These are phyloP conservation scores for Colletes collaris DNA, from an alignment of 2,888 invertebrate species.

Conservation along the genomic window DNA sequence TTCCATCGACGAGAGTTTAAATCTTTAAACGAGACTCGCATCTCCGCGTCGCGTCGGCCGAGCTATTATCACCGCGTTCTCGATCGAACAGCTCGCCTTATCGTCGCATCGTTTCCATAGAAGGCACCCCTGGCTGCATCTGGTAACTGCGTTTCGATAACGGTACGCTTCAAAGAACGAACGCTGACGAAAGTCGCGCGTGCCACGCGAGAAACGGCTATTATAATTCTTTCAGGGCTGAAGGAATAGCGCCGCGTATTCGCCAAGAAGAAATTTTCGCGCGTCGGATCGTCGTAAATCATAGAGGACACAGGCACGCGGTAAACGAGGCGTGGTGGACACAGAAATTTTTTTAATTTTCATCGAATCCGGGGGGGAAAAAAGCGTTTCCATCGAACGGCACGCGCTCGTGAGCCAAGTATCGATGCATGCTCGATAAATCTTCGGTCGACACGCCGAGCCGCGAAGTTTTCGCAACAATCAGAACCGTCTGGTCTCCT, in stretches of 20 bases:
- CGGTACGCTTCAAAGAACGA: slow-evolving; percentile 34
- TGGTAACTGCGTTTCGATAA: slow-evolving; percentile 36
- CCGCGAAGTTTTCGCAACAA: slow-evolving; percentile 64
- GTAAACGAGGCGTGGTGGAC: slow-evolving; percentile 60
- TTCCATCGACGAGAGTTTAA: slow-evolving; percentile 3
- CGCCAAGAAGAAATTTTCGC: slow-evolving; percentile 26
- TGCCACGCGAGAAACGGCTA: slow-evolving; percentile 38
- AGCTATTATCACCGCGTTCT: slow-evolving; percentile 9
- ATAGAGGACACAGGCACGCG: slow-evolving; percentile 52
- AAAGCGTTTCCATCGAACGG: slow-evolving; percentile 24
- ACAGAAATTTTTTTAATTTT: slow-evolving; percentile 32
- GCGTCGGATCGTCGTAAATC: slow-evolving; percentile 51
- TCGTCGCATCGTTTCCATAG: slow-evolving; percentile 50
- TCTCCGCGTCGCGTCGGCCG: slow-evolving; percentile 10
- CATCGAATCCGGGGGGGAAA: slow-evolving; percentile 11
- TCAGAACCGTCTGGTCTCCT: slow-evolving; percentile 34
- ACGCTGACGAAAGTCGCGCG: slow-evolving; percentile 34
- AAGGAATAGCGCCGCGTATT: neutral
- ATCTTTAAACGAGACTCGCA: slow-evolving; percentile 28
- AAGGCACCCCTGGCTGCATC: slow-evolving; percentile 24
- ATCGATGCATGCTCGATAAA: slow-evolving; percentile 50
- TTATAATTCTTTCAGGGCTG: slow-evolving; percentile 37
- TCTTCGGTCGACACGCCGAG: slow-evolving; percentile 38
- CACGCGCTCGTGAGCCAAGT: slow-evolving; percentile 18
- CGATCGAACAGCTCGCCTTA: slow-evolving; percentile 29